These are phyloP conservation scores for Scatophagus argus DNA, from an alignment of 2,113 vertebrate genomes.

Conservation along the genomic window DNA sequence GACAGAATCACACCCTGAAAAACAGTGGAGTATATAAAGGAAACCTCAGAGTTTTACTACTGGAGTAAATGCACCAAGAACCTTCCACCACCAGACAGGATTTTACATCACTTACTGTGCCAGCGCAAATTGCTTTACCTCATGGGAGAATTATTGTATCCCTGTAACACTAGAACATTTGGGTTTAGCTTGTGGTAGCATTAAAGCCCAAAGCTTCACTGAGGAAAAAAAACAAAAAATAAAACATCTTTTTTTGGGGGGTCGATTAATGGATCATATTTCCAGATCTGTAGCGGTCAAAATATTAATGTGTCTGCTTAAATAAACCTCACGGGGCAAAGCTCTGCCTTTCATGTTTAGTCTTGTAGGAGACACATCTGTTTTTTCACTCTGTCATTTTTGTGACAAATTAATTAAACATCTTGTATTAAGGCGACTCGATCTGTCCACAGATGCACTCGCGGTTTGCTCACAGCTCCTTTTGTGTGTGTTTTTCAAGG, in stretches of 20 bases:
- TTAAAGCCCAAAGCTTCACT: background rate
- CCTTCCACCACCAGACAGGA: background rate
- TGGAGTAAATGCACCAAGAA: background rate
- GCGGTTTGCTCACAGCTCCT: too few relatives aligned
- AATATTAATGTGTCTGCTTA: background rate
- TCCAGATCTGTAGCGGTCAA: background rate
- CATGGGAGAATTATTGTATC: background rate
- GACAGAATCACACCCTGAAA: background rate
- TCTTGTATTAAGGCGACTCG: background rate
- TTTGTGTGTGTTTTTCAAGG: slow-evolving; percentile 45
- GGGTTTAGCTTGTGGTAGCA: background rate
- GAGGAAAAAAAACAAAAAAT: background rate
- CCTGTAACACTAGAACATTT: background rate
- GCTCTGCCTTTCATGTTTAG: slow-evolving; percentile 9
- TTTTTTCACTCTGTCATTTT: background rate
- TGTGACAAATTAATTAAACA: slow-evolving; percentile 23
- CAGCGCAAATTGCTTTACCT: background rate
- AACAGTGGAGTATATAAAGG: background rate
- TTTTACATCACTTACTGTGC: background rate
- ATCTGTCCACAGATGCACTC: slow-evolving; percentile 3
- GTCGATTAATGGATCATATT: background rate
- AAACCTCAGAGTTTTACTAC: background rate
- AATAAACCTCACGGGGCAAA: slow-evolving; percentile 1
- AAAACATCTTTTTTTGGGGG: too few relatives aligned
- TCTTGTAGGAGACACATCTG: background rate